Conservation (phyloP, 2,888 invertebrate species). For the Ellobium chinense region DNA sequence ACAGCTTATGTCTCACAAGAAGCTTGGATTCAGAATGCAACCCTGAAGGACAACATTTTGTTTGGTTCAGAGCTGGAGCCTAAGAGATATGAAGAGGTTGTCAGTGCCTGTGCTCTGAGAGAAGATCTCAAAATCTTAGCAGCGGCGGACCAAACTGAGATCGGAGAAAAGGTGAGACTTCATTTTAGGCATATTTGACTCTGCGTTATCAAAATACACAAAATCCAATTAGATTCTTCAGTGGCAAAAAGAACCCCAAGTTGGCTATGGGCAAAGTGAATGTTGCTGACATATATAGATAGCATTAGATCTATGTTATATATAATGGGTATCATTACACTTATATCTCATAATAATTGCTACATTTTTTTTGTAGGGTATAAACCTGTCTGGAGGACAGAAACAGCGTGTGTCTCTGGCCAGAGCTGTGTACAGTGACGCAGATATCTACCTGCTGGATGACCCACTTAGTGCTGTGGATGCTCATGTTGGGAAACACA, state of each 20-base stretch:
- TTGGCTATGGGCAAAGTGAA: no score
- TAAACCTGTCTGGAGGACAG: conserved; percentile 24
- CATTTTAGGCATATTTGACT: no score
- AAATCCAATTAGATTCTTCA: no score
- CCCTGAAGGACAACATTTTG: conserved; percentile 81
- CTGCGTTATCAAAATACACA: no score
- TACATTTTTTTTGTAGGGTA: neutral
- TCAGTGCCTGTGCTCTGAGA: conserved; percentile 78
- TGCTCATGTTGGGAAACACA: conserved; percentile 40
- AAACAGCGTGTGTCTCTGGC: conserved; percentile 16
- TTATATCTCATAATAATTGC: neutral
- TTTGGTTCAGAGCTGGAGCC: conserved; percentile 79
- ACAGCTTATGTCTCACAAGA: conserved; percentile 78
- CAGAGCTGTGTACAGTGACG: conserved; percentile 33
- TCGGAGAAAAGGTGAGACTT: conserved; percentile 81
- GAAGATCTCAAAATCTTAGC: conserved; percentile 81
- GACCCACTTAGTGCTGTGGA: conserved; percentile 35
- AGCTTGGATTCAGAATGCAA: conserved; percentile 82
- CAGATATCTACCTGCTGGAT: conserved; percentile 36
- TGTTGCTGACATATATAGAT: no score
- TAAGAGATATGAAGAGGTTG: conserved; percentile 63
- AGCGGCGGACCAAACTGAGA: conserved; percentile 81
- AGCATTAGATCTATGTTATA: neutral
- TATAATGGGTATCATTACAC: neutral
- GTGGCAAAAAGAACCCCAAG: no score